Percentiles rank a stretch among this genome's conserved stretches.
Evolutionary conservation across 2,888 invertebrate species (phyloP).

Genomic region (Blera fallax): DNA sequence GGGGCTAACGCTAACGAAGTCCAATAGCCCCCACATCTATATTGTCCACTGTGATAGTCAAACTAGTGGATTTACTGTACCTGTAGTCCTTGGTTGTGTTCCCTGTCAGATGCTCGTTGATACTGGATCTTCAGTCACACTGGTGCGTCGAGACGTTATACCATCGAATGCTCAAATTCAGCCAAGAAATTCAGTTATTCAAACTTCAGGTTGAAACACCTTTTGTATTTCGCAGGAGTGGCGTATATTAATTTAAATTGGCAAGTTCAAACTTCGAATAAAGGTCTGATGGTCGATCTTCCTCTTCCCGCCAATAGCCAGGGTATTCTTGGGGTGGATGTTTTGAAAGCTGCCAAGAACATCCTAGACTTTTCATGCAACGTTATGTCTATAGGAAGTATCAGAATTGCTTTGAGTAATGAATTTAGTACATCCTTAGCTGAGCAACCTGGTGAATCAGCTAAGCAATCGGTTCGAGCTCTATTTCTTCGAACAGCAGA

Average conservation of each 20-base stretch:
- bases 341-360: neutral
- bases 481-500: neutral
- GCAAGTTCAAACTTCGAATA: neutral
- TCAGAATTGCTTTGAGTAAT: neutral
- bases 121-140: neutral
- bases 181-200: neutral
- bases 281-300: slow-evolving; percentile 4
- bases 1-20: neutral
- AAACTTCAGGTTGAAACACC: neutral
- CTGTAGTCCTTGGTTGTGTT: neutral
- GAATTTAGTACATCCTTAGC: neutral
- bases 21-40: neutral
- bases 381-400: neutral
- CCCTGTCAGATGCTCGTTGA: neutral
- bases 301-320: neutral
- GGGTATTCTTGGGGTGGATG: neutral
- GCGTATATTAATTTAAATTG: neutral
- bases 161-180: neutral
- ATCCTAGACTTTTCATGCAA: neutral
- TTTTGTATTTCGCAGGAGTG: neutral
- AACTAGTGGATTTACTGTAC: neutral
- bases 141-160: neutral
- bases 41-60: neutral
- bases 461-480: neutral
- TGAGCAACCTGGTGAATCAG: neutral